Percentiles rank a stretch among this genome's conserved stretches.
Conservation (phyloP, 2,113 vertebrate genomes). For the Nesogale talazaci region DNA sequence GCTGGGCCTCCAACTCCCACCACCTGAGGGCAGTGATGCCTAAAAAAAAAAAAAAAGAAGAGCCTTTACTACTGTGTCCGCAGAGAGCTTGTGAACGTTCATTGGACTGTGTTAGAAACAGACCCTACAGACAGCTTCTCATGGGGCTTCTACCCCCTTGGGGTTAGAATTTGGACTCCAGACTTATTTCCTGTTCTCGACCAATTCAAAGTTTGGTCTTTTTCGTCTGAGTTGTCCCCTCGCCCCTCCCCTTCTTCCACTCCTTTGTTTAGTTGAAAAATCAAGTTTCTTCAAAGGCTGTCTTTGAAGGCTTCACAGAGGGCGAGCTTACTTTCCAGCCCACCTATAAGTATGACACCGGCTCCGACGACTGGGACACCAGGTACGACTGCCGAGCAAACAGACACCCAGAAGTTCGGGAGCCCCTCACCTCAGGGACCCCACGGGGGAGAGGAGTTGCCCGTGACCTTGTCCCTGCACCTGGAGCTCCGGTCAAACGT, state of each 20-base stretch:
- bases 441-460: not conserved
- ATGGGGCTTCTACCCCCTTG: not conserved
- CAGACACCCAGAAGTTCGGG: constrained; percentile 11
- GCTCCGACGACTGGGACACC: constrained; percentile 96
- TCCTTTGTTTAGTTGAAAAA: constrained; percentile 89
- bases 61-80: not conserved
- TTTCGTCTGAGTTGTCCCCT: constrained; percentile 32
- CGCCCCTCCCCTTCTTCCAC: not conserved
- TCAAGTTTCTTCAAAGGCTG: constrained; percentile 91
- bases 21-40: too few species aligned
- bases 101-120: not conserved
- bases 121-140: constrained; percentile 3
- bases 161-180: not conserved
- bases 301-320: constrained; percentile 94
- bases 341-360: constrained; percentile 97
- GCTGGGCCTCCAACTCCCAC: too few species aligned
- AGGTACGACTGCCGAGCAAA: constrained; percentile 88
- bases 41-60: too few species aligned
- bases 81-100: not conserved
- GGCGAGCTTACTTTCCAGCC: constrained; percentile 95
- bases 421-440: not conserved
- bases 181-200: constrained; percentile 8
- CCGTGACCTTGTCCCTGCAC: not conserved
- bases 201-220: constrained; percentile 33
- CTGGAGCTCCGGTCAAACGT: not conserved